Evolutionary conservation across 2,113 vertebrate species (phyloP).

Genomic region (Chitala chitala): DNA sequence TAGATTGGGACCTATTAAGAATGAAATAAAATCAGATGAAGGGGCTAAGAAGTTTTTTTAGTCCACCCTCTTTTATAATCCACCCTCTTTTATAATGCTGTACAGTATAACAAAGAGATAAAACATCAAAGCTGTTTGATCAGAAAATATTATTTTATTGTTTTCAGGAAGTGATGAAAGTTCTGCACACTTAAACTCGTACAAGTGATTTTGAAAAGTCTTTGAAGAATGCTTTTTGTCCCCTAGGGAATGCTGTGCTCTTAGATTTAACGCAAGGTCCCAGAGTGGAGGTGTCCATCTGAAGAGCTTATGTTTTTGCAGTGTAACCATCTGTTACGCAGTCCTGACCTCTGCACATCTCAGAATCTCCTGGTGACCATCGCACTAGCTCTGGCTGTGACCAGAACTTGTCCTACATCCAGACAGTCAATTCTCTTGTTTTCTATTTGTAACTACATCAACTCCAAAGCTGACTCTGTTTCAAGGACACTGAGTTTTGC

Average conservation of each 20-base stretch:
- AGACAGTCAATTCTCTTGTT: too few species aligned
- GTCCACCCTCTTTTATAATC: too few species aligned
- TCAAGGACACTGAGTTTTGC: too few species aligned
- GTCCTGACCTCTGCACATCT: too few species aligned
- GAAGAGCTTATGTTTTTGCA: too few species aligned
- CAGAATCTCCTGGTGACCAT: too few species aligned
- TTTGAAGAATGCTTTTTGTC: constrained; percentile 2
- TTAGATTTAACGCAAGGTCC: not conserved
- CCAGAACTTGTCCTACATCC: too few species aligned
- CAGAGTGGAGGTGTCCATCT: not conserved
- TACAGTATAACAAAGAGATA: not conserved
- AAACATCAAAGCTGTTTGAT: not conserved
- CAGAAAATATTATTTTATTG: not conserved
- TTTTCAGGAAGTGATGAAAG: not conserved
- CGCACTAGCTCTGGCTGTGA: too few species aligned
- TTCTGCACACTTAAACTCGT: not conserved
- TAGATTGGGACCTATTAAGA: too few species aligned
- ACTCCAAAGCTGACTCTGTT: too few species aligned
- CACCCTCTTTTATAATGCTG: not conserved
- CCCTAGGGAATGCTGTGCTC: not conserved
- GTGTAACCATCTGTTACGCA: too few species aligned
- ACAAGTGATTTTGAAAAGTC: not conserved
- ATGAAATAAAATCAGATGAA: constrained; percentile 11
- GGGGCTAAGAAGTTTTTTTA: not conserved
- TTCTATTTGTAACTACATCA: too few species aligned